Conservation (phyloP, 2,113 vertebrate species). For the Nothoprocta pentlandii region DNA sequence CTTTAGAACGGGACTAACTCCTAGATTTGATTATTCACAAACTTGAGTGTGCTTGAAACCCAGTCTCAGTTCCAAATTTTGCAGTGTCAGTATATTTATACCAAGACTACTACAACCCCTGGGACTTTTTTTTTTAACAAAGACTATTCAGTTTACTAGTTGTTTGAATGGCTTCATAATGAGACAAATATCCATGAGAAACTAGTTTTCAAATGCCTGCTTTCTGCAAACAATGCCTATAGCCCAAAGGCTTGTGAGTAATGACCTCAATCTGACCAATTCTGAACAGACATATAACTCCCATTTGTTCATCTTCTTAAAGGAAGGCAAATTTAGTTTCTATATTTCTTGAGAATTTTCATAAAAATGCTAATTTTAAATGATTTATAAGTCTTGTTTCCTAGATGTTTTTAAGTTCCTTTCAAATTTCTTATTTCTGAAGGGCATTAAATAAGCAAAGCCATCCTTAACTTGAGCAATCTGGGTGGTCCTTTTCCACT, state of each 20-base stretch:
- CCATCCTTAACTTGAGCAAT: not conserved
- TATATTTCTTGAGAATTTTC: not conserved
- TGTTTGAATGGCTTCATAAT: not conserved
- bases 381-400: not conserved
- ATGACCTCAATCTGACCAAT: not conserved
- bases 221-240: not conserved
- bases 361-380: not conserved
- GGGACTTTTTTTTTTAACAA: constrained; percentile 14
- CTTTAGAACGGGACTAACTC: not conserved
- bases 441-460: not conserved
- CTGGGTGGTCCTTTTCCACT: not conserved
- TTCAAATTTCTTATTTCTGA: not conserved
- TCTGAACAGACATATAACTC: not conserved
- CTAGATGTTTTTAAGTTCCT: not conserved
- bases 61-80: constrained; percentile 11
- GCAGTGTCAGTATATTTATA: not conserved
- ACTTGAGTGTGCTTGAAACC: not conserved
- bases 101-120: not conserved
- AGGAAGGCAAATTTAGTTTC: not conserved
- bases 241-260: not conserved
- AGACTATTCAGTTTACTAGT: constrained; percentile 30
- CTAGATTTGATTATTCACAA: constrained; percentile 28
- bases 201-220: not conserved
- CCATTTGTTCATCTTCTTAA: not conserved
- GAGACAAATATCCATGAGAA: constrained; percentile 9